A percentile compares a stretch with the other conserved stretches of the same genome.
Evolutionary conservation across 1,140 invertebrate genomes (phyloP).

Genomic region (Drosophila bocki): DNA sequence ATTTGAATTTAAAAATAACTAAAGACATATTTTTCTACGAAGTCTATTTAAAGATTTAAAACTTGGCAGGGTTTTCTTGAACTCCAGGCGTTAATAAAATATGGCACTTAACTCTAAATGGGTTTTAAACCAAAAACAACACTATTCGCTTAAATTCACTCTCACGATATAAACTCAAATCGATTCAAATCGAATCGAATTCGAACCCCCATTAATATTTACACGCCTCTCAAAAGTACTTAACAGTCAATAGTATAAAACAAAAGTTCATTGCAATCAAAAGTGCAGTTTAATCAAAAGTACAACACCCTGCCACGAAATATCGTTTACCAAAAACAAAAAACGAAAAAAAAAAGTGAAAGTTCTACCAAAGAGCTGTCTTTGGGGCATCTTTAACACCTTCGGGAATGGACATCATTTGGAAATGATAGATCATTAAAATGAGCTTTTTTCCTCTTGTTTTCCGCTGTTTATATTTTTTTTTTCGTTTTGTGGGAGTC

Average conservation of each 20-base stretch:
- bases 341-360: slow-evolving; percentile 33
- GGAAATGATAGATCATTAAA: slow-evolving; percentile 65
- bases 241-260: slow-evolving; percentile 10
- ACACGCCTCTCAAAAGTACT: slow-evolving; percentile 2
- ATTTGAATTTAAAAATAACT: not conserved
- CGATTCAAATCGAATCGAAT: not conserved
- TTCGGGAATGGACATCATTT: slow-evolving; percentile 55
- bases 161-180: slow-evolving; percentile 7
- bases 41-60: not conserved
- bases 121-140: not conserved
- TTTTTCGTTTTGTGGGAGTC: slow-evolving; percentile 35
- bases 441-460: slow-evolving; percentile 39
- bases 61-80: not conserved
- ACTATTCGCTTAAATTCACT: not conserved
- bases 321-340: slow-evolving; percentile 24
- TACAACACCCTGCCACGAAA: slow-evolving; percentile 34
- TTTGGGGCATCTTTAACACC: slow-evolving; percentile 59
- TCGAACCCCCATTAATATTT: not conserved
- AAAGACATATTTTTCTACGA: not conserved
- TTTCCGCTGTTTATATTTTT: slow-evolving; percentile 19
- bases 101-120: not conserved
- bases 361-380: slow-evolving; percentile 39
- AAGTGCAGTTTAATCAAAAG: slow-evolving; percentile 25
- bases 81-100: not conserved
- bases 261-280: slow-evolving; percentile 19